Evolutionary conservation across 2,797 vertebrate genomes (phyloP), one percentile per base, ranked within the genome.

Genomic region (Gobionotothen gibberifrons): DNA sequence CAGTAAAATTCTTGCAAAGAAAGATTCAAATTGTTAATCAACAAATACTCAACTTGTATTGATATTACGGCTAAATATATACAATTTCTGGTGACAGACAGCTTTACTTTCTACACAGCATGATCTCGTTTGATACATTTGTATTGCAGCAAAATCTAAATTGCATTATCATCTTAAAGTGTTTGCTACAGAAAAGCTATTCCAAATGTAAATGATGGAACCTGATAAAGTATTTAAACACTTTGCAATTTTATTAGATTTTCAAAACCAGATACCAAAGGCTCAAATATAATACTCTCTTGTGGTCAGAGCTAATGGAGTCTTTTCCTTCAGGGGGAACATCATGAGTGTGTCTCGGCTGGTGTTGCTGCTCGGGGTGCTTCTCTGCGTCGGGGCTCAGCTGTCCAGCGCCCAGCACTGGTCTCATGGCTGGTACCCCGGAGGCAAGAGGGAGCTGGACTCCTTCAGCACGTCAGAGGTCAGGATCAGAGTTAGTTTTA

Each of bases 401-500:
- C 75, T 95, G 49, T 92, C 94, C 51, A 72, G 54, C 0, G 91
- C 79, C 43, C 97, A 97, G 90, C 97, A 97, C 89, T 97, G 96
- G 96, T 97, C 96, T 75, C 96, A 97, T 12, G 95, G 96, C 53
- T 97, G 96, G 96, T 97, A 96, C 76, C 96, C 96, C 0, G 95
- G 96, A 85, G 96, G 96, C 67, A 97, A 97, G 76, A 83, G 93
- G 83, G 95, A 95, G 58, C 78, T 96, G 16, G 93, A 93, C 17
- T 66, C 83, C 11, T 92, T 94, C 7, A 64, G 79, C 3, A 76
- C 85, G 0, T 83, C 91, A 76, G 94, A 96, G 95, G 96, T 97
- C 53, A 5, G 79, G 8, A 69, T 13, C 5, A 13, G 53, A 52
- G 13, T 58, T 16, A 59, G 17, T 61, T 82, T 63, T 43, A 3